Base-by-base conservation (phyloP, 2,113 vertebrate genomes). In the Verasper variegatus region DNA sequence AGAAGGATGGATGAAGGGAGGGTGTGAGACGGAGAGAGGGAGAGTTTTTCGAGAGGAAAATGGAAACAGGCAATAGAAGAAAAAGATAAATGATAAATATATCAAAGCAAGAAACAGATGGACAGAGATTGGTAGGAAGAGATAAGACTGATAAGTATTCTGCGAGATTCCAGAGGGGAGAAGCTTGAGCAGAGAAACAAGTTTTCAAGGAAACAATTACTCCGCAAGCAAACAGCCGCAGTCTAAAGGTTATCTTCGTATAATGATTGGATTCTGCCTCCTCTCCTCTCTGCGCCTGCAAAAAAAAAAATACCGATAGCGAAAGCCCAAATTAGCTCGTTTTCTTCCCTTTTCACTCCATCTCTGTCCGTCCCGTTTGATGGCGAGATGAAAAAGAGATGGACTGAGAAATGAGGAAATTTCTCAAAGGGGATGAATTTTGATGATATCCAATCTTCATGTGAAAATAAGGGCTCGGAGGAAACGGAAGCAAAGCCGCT, bases 361-460 rank as follows among this genome's bases (percentile, higher is more conserved):
- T 74, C 69, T 77, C 72, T 54, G 51, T 62, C 74, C 64, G 37
- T 75, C 62, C 71, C 23, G 73, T 87, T 74, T 81, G 82, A 84
- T 55, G 49, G 68, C 3, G n/a, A 82, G 76, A 89, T 89, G 72
- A 91, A 83, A 54, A 82, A 85, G 74, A 78, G 72, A 82, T 79
- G 73, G 73, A 80, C 60, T 66, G 61, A 72, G 74, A 82, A 80
- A 69, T 54, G 66, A 74, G 76, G 68, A 80, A 58, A 77, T 80
- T 87, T 88, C 81, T 74, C 75, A 80, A 79, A 85, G 80, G 71
- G 31, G 65, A 83, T 87, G 64, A 63, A 78, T 85, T 85, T 84
- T 83, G 74, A 90, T 88, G 79, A 83, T 68, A 82, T 78, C 49
- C 68, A 86, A 81, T 88, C 74, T 82, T 73, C 71, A 74, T 72